Evolutionary conservation across 2,797 vertebrate species (phyloP).

Genomic region (Epinephelus malabaricus): DNA sequence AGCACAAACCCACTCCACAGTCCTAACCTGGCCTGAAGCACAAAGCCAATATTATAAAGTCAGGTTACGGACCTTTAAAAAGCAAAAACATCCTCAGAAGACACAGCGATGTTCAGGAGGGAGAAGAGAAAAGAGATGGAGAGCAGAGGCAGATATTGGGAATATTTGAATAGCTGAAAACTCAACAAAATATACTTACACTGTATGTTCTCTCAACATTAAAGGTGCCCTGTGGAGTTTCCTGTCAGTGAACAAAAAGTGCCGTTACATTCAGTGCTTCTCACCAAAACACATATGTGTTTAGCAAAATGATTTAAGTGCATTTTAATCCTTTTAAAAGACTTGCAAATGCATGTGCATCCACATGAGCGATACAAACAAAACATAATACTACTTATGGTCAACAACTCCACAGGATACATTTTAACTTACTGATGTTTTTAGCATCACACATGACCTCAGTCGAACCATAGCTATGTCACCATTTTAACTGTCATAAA

Average conservation of each 20-base stretch:
- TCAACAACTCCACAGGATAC: neutral
- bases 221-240: neutral
- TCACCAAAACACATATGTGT: neutral
- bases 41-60: neutral
- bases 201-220: neutral
- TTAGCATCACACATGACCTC: neutral
- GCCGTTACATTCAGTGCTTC: neutral
- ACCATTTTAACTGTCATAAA: neutral
- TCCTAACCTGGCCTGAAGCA: neutral
- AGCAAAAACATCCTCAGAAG: conserved; percentile 4
- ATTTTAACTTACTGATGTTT: neutral
- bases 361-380: neutral
- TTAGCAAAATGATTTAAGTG: neutral
- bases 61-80: neutral
- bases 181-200: too few relatives aligned
- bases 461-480: neutral
- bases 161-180: neutral
- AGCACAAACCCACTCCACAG: neutral
- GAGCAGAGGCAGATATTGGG: neutral
- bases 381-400: neutral
- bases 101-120: neutral
- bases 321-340: conserved; percentile 2
- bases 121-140: neutral
- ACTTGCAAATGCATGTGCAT: neutral
- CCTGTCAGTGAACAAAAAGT: neutral